A percentile compares a stretch with the other conserved stretches of the same genome.
These are phyloP conservation scores for Furnarius figulus DNA, from an alignment of 2,113 vertebrate species.

Conservation along the genomic window DNA sequence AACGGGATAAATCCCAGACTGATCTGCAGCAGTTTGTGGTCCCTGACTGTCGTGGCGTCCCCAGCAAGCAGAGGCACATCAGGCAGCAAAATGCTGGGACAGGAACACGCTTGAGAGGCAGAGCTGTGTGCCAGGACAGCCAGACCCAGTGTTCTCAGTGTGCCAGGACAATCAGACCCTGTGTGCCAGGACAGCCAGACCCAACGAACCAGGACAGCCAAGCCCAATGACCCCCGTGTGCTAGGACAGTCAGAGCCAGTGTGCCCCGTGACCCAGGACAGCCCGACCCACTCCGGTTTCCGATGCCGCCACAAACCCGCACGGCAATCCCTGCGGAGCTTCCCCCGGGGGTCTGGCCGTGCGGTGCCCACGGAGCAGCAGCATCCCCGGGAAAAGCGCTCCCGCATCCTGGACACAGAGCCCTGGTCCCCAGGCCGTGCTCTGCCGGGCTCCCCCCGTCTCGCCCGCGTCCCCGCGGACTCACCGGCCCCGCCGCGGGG, in stretches of 20 bases:
- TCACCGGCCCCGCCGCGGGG: not conserved
- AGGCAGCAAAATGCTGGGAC: not conserved
- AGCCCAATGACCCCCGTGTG: not conserved
- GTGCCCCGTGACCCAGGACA: too few species aligned
- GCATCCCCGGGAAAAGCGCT: too few species aligned
- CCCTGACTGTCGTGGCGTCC: not conserved
- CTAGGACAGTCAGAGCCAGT: not conserved
- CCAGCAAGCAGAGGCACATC: not conserved
- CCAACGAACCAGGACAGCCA: not conserved
- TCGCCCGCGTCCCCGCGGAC: not conserved
- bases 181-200: not conserved
- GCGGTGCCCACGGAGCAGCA: not conserved
- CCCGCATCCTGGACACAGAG: not conserved
- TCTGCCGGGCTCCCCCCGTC: not conserved
- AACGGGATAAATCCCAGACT: not conserved
- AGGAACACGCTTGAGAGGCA: not conserved
- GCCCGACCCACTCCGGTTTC: not conserved
- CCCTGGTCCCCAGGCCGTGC: not conserved
- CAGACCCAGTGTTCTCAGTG: not conserved
- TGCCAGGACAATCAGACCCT: fast-evolving
- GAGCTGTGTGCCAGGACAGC: not conserved
- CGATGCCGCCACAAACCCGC: not conserved
- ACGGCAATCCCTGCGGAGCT: not conserved
- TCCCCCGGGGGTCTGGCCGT: not conserved
- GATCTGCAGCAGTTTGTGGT: not conserved